These are phyloP conservation scores for Anser cygnoides DNA, from an alignment of 2,113 vertebrate species.

Conservation along the genomic window DNA sequence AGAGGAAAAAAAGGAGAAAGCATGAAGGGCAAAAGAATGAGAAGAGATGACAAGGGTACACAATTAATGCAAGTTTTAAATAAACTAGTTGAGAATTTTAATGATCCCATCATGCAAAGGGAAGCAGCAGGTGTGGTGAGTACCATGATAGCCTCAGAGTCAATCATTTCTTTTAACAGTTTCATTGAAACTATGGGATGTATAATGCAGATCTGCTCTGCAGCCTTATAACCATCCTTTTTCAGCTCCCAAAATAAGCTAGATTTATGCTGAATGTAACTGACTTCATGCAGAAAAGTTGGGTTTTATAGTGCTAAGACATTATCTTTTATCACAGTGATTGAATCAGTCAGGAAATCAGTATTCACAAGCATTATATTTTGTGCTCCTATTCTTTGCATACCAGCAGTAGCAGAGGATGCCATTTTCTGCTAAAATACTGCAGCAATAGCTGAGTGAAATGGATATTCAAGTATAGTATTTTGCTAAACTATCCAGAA, in stretches of 20 bases:
- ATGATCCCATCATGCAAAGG: not conserved
- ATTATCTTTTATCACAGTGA: not conserved
- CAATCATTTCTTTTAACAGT: not conserved
- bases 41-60: not conserved
- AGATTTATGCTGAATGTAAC: not conserved
- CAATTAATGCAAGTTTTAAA: not conserved
- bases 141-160: not conserved
- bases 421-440: not conserved
- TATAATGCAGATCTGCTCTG: not conserved
- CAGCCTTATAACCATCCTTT: not conserved
- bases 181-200: not conserved
- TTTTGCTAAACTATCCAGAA: conserved; percentile 29
- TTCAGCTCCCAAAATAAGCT: not conserved
- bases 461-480: not conserved
- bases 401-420: not conserved
- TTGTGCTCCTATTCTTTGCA: not conserved
- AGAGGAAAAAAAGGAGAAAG: not conserved
- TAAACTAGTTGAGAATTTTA: not conserved
- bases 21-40: not conserved
- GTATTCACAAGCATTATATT: not conserved
- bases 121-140: not conserved
- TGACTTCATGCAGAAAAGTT: not conserved
- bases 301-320: not conserved
- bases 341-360: not conserved
- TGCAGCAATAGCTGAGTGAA: conserved; percentile 1